Evolutionary conservation across 2,888 invertebrate genomes (phyloP), one percentile per base, ranked within the genome.

Genomic region (Acrocyrtus sp.): DNA sequence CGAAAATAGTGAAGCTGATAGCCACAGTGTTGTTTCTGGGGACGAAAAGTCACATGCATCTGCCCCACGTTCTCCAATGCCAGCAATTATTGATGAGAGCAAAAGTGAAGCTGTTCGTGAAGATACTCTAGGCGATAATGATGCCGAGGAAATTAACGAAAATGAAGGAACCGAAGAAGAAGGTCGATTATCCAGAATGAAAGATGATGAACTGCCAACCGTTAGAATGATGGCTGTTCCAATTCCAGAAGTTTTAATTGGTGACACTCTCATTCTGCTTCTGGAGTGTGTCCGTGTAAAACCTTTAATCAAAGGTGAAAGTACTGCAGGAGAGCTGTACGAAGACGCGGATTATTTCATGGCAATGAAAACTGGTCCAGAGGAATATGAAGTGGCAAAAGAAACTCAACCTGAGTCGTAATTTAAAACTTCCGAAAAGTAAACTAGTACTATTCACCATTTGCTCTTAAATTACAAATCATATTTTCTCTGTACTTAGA

Each of bases 371-470:
- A 76, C 75, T 24, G 80, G 80, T 12, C 77, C 80, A 2, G 61
- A 65, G n/a, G 61, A 74, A 34, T 74, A 61, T 27, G 61, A 75
- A 43, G 77, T 72, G 48, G 80, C 80, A 10, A 53, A 58, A 17
- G 77, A 76, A 17, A 74, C 72, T 24, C 75, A 76, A 21, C 80
- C 80, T 27, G 60, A 78, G 29, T 80, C 80, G 78, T 80, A 75
- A 68, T 24, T 4, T 34, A 48, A 47, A 12, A 21, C 17, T 47
- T 10, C 29, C 12, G 24, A 19, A 19, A 34, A 48, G n/a, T 17
- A 3, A 8, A 21, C 17, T 61, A 26, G 4, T 15, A 47, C n/a
- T 29, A 4, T 8, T 22, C 34, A 10, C 6, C n/a, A n/a, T n/a
- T n/a, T n/a, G n/a, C 10, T 19, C 26, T 21, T 15, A 15, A 6